Percentiles rank a stretch among this genome's conserved stretches.
Conservation (phyloP, 2,113 vertebrate species). For the Apeltes quadracus region DNA sequence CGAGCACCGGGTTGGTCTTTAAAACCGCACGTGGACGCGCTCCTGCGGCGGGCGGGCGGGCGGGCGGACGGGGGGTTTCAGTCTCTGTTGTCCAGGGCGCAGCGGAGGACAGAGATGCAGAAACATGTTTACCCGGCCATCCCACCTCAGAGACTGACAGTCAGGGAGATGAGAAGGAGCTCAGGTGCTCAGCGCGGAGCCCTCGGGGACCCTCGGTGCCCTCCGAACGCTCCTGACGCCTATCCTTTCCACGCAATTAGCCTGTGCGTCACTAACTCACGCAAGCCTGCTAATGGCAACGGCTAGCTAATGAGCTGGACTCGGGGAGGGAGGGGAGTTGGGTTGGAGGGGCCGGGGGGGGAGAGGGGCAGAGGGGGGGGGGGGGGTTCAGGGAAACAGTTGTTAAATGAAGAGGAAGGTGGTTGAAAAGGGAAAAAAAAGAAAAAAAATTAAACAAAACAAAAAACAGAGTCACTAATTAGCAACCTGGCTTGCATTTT, state of each 20-base stretch:
- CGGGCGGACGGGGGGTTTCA: not conserved
- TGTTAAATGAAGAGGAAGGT: slow-evolving; percentile 55
- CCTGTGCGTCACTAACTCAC: slow-evolving; percentile 77
- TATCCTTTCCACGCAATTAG: slow-evolving; percentile 83
- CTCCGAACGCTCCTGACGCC: slow-evolving; percentile 71
- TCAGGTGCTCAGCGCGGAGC: slow-evolving; percentile 70
- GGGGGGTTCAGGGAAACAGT: slow-evolving; percentile 5
- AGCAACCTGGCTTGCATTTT: slow-evolving; percentile 60
- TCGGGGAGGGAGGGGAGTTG: slow-evolving; percentile 39
- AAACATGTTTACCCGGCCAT: slow-evolving; percentile 82
- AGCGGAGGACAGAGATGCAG: slow-evolving; percentile 28
- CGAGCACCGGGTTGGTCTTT: not conserved
- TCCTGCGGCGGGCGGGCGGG: not conserved
- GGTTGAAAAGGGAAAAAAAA: slow-evolving; percentile 49
- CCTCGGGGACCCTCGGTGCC: slow-evolving; percentile 61
- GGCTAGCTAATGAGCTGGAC: slow-evolving; percentile 82
- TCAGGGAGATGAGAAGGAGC: slow-evolving; percentile 76
- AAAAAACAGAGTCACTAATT: slow-evolving; percentile 77
- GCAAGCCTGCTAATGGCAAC: slow-evolving; percentile 80
- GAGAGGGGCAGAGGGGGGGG: not conserved
- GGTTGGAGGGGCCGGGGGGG: not conserved
- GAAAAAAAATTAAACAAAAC: slow-evolving; percentile 45
- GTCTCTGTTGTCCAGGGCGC: slow-evolving; percentile 43
- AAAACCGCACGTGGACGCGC: not conserved
- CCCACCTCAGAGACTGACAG: slow-evolving; percentile 82